phyloP scores from a whole-genome alignment of 2,888 invertebrate genomes.

The Hypercompe scribonia region DNA sequence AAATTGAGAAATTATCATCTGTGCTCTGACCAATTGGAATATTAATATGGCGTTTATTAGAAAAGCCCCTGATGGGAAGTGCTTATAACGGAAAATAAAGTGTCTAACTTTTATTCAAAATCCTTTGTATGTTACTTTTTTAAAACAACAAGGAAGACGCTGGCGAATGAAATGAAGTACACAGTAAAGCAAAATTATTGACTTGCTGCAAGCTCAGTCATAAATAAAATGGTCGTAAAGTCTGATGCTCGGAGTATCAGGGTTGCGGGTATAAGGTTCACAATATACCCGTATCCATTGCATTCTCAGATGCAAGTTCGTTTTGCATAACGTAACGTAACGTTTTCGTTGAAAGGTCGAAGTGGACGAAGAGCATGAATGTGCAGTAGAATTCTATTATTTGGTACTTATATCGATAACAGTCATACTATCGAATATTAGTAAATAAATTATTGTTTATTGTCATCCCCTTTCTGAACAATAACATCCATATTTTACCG shows the following conservation, averaged over 20 bases:
- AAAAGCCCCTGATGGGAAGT: background rate
- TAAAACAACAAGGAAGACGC: background rate
- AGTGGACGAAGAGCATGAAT: background rate
- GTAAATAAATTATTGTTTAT: too few relatives aligned
- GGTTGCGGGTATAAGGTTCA: background rate
- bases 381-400: background rate
- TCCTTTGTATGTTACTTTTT: background rate
- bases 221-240: background rate
- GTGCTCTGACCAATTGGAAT: background rate
- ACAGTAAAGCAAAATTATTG: background rate
- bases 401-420: too few relatives aligned
- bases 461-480: too few relatives aligned
- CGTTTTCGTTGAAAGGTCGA: too few relatives aligned
- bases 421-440: too few relatives aligned
- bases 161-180: background rate
- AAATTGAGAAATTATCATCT: background rate
- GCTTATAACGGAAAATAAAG: too few relatives aligned
- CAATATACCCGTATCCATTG: too few relatives aligned
- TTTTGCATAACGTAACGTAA: background rate
- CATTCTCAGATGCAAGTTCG: too few relatives aligned
- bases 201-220: background rate
- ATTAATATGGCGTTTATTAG: background rate
- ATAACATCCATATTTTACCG: too few relatives aligned
- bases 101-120: background rate
- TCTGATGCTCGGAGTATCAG: background rate